A percentile compares a stretch with the other conserved stretches of the same genome.
Conservation (phyloP, 2,797 vertebrate genomes). For the Enteromius anoplus region DNA sequence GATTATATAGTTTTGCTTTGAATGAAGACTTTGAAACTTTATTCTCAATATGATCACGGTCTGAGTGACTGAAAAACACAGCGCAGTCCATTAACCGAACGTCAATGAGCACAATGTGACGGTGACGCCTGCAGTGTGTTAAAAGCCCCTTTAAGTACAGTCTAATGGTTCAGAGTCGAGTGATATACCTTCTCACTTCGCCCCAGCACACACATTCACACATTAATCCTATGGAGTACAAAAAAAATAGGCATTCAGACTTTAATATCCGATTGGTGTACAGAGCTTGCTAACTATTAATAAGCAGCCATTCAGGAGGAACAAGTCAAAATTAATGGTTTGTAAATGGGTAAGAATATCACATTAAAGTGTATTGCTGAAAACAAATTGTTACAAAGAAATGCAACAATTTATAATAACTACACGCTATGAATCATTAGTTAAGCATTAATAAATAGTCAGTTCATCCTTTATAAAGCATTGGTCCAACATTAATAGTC, state of each 20-base stretch:
- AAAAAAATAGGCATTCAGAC: slow-evolving; percentile 28
- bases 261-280: slow-evolving; percentile 7
- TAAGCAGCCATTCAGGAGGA: too few relatives aligned
- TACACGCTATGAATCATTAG: too few relatives aligned
- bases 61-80: slow-evolving; percentile 13
- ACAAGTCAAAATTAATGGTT: too few relatives aligned
- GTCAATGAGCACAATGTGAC: slow-evolving; percentile 27
- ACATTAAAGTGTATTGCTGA: too few relatives aligned
- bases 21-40: not conserved
- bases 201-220: slow-evolving; percentile 30
- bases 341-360: too few relatives aligned
- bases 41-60: slow-evolving; percentile 3
- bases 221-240: slow-evolving; percentile 7
- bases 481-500: too few relatives aligned
- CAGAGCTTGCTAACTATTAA: not conserved
- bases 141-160: slow-evolving; percentile 31
- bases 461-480: too few relatives aligned
- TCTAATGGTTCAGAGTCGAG: slow-evolving; percentile 20
- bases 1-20: not conserved
- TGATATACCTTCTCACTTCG: slow-evolving; percentile 20
- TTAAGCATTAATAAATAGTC: too few relatives aligned
- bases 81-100: slow-evolving; percentile 28
- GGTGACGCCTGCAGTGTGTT: slow-evolving; percentile 35
- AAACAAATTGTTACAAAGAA: too few relatives aligned
- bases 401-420: too few relatives aligned